These are phyloP conservation scores for Anser cygnoides DNA, from an alignment of 2,113 vertebrate species.

Conservation along the genomic window DNA sequence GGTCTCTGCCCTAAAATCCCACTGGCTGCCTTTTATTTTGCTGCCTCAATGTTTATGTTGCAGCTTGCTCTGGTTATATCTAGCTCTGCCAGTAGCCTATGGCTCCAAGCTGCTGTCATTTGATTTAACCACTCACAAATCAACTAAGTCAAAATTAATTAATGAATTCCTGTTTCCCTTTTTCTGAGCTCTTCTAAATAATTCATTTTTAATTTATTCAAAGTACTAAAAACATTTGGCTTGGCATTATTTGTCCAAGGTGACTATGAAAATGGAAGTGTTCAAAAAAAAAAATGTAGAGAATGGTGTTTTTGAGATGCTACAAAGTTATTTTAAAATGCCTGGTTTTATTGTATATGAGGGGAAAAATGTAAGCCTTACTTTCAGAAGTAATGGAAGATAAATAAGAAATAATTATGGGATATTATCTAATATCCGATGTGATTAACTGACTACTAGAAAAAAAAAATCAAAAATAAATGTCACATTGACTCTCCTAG, in stretches of 20 bases:
- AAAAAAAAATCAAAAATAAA: not conserved
- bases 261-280: constrained; percentile 17
- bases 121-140: constrained; percentile 57
- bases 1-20: not conserved
- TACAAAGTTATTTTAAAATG: not conserved
- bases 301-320: not conserved
- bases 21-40: constrained; percentile 29
- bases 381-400: not conserved
- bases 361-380: not conserved
- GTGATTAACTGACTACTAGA: not conserved
- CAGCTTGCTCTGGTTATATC: not conserved
- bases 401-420: not conserved
- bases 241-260: constrained; percentile 47
- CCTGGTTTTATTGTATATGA: not conserved
- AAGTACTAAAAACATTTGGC: constrained; percentile 24
- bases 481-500: not conserved
- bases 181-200: constrained; percentile 44
- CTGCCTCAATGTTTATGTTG: constrained; percentile 11
- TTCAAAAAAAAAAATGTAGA: not conserved
- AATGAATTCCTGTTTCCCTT: constrained; percentile 40
- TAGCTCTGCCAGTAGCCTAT: constrained; percentile 39
- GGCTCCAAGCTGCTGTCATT: constrained; percentile 57
- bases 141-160: constrained; percentile 65
- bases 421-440: not conserved
- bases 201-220: constrained; percentile 52